A percentile compares a stretch with the other conserved stretches of the same genome.
Conservation (phyloP, 2,797 vertebrate species). For the Tragopan temminckii region DNA sequence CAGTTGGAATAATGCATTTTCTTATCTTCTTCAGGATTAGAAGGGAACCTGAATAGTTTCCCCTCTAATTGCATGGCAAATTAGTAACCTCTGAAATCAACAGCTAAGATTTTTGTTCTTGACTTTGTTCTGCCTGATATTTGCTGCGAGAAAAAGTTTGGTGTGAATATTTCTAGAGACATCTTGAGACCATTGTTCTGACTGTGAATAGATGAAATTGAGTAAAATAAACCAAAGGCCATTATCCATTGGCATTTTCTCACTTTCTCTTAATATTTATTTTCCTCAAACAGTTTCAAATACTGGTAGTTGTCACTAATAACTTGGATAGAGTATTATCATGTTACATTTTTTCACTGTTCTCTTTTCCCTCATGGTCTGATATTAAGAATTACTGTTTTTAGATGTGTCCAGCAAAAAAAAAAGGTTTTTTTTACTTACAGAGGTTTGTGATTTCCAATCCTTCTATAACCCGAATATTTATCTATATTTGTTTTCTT, state of each 20-base stretch:
- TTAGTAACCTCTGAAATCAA: background rate
- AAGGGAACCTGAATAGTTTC: background rate
- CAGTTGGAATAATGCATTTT: background rate
- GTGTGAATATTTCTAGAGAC: background rate
- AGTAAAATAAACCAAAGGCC: background rate
- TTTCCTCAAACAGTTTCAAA: background rate
- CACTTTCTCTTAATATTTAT: background rate
- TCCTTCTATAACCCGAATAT: rapidly evolving
- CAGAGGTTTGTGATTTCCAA: background rate
- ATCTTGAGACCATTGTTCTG: background rate
- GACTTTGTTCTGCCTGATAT: background rate
- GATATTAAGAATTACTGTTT: background rate
- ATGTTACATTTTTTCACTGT: background rate
- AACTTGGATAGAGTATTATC: background rate
- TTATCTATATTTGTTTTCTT: background rate
- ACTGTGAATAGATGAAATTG: background rate
- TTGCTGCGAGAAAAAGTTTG: background rate
- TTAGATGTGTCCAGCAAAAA: background rate
- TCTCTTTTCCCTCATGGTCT: background rate
- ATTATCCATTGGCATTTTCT: background rate
- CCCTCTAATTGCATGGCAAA: background rate
- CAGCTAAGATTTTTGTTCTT: background rate
- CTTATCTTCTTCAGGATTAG: background rate
- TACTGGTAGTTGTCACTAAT: background rate
- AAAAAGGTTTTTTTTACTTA: background rate